Conservation (phyloP, 2,113 vertebrate species). For the Plestiodon gilberti region DNA sequence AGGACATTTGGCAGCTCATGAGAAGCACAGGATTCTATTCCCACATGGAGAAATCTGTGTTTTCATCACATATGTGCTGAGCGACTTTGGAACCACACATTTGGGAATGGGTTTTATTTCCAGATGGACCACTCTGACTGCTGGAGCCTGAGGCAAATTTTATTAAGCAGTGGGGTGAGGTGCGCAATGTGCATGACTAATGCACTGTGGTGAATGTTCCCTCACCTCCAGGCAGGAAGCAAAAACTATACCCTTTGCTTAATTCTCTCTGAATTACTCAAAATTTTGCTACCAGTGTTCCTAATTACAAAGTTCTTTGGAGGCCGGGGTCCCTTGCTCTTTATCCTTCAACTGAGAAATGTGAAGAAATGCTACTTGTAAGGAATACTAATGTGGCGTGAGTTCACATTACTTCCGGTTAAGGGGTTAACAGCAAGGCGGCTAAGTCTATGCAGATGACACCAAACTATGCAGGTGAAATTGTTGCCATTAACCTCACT, state of each 20-base stretch:
- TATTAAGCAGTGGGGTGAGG: conserved; percentile 5
- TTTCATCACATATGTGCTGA: not conserved
- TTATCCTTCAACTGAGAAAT: not conserved
- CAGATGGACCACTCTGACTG: conserved; percentile 24
- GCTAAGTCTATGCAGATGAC: too few relatives aligned
- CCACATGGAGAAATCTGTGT: conserved; percentile 1
- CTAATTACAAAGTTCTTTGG: not conserved
- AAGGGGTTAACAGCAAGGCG: too few relatives aligned
- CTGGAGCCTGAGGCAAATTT: not conserved
- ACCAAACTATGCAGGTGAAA: too few relatives aligned
- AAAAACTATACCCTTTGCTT: not conserved
- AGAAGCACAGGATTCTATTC: conserved; percentile 5
- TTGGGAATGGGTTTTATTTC: conserved; percentile 35
- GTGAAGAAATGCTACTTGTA: not conserved
- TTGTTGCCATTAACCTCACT: too few relatives aligned
- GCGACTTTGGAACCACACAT: not conserved
- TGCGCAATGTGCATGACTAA: conserved; percentile 31
- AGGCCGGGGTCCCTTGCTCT: not conserved
- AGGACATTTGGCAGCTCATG: not conserved
- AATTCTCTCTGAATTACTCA: conserved; percentile 22
- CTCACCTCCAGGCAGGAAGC: conserved; percentile 16
- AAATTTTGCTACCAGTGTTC: not conserved
- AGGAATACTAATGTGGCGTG: not conserved
- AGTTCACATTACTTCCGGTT: too few relatives aligned
- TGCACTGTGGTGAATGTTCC: not conserved